Percentiles rank a stretch among this genome's conserved stretches.
phyloP scores from a whole-genome alignment of 1,140 invertebrate genomes.

The Protaetia brevitarsis region DNA sequence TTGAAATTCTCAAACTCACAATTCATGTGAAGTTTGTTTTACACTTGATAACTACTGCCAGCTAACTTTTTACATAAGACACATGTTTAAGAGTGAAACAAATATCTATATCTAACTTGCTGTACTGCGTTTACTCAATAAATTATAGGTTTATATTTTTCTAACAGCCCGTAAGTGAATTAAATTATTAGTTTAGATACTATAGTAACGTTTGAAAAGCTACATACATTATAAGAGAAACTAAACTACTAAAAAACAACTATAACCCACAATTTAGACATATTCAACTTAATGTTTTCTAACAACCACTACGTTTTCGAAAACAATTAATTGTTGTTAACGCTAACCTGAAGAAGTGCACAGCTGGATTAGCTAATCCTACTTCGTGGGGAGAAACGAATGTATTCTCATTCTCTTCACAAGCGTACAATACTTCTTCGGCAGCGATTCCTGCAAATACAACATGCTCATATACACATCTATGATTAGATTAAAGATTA shows the following conservation, averaged over 20 bases:
- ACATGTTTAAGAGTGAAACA: too few species aligned
- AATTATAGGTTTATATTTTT: too few species aligned
- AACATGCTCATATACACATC: not conserved
- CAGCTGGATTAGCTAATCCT: constrained; percentile 86
- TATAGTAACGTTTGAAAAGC: too few species aligned
- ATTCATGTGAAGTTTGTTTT: too few species aligned
- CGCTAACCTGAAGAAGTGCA: constrained; percentile 81
- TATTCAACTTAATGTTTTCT: not conserved
- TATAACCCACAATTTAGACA: too few species aligned
- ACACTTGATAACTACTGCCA: too few species aligned
- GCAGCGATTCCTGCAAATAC: constrained; percentile 74
- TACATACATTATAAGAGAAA: not conserved
- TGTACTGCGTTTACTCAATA: too few species aligned
- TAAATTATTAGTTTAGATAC: too few species aligned
- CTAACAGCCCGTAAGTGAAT: too few species aligned
- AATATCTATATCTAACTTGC: too few species aligned
- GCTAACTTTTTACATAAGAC: too few species aligned
- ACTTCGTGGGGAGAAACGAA: constrained; percentile 61
- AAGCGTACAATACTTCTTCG: constrained; percentile 93
- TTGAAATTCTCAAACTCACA: too few species aligned
- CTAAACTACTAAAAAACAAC: not conserved
- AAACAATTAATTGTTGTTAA: not conserved
- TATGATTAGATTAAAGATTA: not conserved
- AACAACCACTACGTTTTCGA: not conserved
- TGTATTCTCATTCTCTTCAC: constrained; percentile 77